Base-by-base conservation (phyloP, 2,888 invertebrate species). In the Nomada hirtipes region DNA sequence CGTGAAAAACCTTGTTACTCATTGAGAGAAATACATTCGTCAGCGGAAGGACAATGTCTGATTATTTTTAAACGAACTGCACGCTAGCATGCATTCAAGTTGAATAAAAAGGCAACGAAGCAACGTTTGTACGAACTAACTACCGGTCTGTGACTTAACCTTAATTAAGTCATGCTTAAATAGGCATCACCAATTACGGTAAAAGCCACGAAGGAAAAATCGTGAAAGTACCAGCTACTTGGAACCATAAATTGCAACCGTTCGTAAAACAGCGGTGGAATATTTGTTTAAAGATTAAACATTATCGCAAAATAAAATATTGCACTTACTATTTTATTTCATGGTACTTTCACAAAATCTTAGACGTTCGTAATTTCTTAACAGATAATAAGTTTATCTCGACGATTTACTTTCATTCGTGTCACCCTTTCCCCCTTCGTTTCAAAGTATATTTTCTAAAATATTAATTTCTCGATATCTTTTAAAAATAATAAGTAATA, bases 131-230 rank as follows among this genome's bases (percentile, higher is more conserved):
- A 36, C 36, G 59, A 60, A 60, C 60, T 11, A 61, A 61, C 60
- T 61, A 20, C 42, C 20, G 42, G 60, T 18, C 60, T 42, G 60
- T 61, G 60, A 61, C 42, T 61, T 61, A 61, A 13, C 36, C 60
- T 61, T 61, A 61, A 61, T 61, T 61, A 61, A 61, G 60, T 61
- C 60, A 61, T n/a, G 60, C 60, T 61, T 61, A 61, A 42, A 20
- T 61, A 42, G 42, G 60, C 29, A 42, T 42, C 60, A n/a, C 42
- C 60, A 61, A 42, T 61, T 36, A 36, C 59, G 36, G 29, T 2
- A n/a, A 36, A 60, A 36, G 36, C n/a, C 18, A n/a, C 26, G 18
- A 18, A 60, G 29, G 29, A 60, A 60, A 60, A 60, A 60, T 4
- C 36, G 59, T 18, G 59, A 60, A 60, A 36, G 57, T 26, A n/a